Base-by-base conservation (phyloP, 2,797 vertebrate species). In the Australoheros facetus region DNA sequence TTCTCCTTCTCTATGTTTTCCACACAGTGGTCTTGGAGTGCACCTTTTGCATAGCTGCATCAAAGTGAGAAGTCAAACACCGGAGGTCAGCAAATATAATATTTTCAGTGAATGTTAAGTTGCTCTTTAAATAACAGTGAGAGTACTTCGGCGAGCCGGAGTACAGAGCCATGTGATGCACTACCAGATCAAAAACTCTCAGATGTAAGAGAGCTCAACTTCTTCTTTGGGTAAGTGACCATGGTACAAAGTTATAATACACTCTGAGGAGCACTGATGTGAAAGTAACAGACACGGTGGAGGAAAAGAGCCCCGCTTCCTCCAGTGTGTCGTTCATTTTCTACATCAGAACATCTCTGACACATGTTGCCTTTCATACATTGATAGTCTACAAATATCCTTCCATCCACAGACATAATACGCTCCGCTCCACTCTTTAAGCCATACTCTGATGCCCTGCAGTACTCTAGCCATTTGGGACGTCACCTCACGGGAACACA, bases 391-490 rank as follows among this genome's bases (percentile, higher is more conserved):
- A 21, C 37, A 30, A 1, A 19, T 74, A 73, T 83, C 84, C 92
- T 92, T 94, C 93, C 93, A 92, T 92, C 93, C 91, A 93, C 94
- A 93, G 82, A 91, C 92, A 76, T 62, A 86, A 95, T 94, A 94
- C 81, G 83, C 92, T 95, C 93, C 85, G 92, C 95, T 95, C 90
- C 95, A 88, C 93, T 91, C 94, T 85, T 84, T 23, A 93, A 93
- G 93, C 90, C 94, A 93, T 59, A 92, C 88, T 80, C 87, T 72
- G 86, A 85, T 77, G 89, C 93, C 93, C 93, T 93, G 92, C 90
- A 84, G 90, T 69, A 82, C 80, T 92, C 82, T 73, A 85, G 87
- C 90, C 81, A 42, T 55, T 64, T 78, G 80, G 80, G 78, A 89
- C 84, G 86, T 78, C 90, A 89, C 81, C 89, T 91, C 88, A 91